Conservation (phyloP, 1,140 invertebrate species). For the Macrocentrus cingulum region DNA sequence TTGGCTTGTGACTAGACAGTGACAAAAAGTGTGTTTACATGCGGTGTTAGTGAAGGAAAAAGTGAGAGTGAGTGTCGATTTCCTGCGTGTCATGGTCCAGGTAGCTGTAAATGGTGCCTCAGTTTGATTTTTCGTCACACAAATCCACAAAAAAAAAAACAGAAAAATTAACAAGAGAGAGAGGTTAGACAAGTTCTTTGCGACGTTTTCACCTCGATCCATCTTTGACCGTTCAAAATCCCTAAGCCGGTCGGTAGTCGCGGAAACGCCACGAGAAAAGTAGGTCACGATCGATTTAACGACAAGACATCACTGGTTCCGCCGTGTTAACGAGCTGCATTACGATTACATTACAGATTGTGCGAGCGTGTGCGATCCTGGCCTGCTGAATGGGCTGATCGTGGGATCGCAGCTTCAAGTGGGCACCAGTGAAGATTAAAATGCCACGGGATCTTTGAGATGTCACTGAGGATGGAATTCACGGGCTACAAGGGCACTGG, state of each 20-base stretch:
- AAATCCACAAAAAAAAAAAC: no score
- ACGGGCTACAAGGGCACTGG: constrained; percentile 46
- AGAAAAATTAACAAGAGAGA: no score
- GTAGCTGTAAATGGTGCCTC: no score
- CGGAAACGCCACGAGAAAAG: constrained; percentile 9
- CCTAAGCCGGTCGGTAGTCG: constrained; percentile 6
- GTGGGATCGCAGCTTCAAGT: background rate
- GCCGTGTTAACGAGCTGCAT: background rate
- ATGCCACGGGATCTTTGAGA: background rate
- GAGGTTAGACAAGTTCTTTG: background rate
- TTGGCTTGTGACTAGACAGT: no score
- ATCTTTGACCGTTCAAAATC: constrained; percentile 5
- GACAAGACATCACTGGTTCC: background rate
- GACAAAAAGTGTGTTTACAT: no score
- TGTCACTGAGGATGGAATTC: constrained; percentile 48
- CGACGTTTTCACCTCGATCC: background rate
- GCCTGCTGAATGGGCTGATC: background rate
- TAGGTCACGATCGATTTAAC: constrained; percentile 18
- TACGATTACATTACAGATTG: background rate
- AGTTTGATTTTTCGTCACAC: no score
- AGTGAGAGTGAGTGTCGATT: constrained; percentile 17
- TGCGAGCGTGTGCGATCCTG: no score
- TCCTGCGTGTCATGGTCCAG: background rate
- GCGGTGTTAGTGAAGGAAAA: no score
- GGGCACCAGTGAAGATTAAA: background rate